Evolutionary conservation across 2,888 invertebrate genomes (phyloP).

Genomic region (Linyphia triangularis): DNA sequence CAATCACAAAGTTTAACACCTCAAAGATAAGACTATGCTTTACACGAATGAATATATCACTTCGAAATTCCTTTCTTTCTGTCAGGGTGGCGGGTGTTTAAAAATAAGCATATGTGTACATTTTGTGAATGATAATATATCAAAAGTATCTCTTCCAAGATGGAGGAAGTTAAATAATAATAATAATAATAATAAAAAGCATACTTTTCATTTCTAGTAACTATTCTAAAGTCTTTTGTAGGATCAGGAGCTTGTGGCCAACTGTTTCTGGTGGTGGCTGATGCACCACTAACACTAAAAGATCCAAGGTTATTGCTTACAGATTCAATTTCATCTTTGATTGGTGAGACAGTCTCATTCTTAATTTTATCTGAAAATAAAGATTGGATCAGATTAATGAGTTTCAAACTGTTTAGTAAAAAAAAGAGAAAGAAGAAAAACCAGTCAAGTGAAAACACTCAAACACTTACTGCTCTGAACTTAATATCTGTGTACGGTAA

Average conservation of each 20-base stretch:
- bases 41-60: no score
- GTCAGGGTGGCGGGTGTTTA: no score
- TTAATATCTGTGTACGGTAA: no score
- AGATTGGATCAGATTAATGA: background rate
- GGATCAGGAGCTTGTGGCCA: constrained; percentile 73
- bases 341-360: constrained; percentile 2
- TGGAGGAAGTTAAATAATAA: background rate
- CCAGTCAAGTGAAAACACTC: no score
- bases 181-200: background rate
- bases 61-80: no score
- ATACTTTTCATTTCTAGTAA: constrained; percentile 76
- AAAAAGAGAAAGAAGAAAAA: no score
- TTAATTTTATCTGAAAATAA: constrained; percentile 46
- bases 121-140: no score
- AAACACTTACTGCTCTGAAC: no score
- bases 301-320: constrained; percentile 32
- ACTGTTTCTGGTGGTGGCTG: constrained; percentile 24
- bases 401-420: no score
- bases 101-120: background rate
- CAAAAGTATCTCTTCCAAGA: background rate
- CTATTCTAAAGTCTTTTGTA: constrained; percentile 68
- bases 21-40: no score
- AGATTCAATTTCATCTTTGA: constrained; percentile 33
- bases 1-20: no score
- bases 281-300: background rate